These are phyloP conservation scores for Caenorhabditis imperialis DNA, from an alignment of 2,888 invertebrate genomes.

Conservation along the genomic window DNA sequence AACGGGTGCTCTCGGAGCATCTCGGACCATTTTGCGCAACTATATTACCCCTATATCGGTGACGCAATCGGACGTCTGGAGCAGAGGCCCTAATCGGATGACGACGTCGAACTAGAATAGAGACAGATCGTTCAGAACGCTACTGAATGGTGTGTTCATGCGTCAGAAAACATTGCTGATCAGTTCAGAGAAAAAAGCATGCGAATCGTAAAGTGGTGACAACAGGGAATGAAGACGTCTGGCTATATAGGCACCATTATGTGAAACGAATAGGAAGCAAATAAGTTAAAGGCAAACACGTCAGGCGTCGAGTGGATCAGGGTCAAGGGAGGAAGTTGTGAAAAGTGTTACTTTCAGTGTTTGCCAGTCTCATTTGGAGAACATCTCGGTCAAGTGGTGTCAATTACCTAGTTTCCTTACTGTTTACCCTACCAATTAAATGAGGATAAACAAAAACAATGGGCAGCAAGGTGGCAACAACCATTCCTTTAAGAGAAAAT, in stretches of 20 bases:
- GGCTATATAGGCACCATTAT: background rate
- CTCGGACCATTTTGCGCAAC: no score
- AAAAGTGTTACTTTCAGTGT: conserved; percentile 16
- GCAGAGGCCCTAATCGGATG: no score
- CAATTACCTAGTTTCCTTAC: conserved; percentile 7
- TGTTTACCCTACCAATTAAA: conserved; percentile 28
- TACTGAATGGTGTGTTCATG: no score
- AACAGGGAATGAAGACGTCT: background rate
- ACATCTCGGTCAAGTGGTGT: conserved; percentile 17
- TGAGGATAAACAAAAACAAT: background rate
- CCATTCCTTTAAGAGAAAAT: no score
- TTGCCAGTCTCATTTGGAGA: conserved; percentile 19
- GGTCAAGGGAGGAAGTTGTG: conserved; percentile 4
- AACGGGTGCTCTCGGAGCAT: no score
- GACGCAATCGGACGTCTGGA: no score
- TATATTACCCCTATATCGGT: no score
- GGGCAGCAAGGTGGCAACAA: no score
- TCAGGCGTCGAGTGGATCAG: conserved; percentile 19
- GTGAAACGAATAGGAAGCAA: conserved; percentile 6
- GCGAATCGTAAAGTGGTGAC: background rate
- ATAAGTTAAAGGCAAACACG: conserved; percentile 24
- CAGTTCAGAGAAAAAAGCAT: background rate
- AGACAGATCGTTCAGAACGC: no score
- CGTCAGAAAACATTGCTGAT: no score
- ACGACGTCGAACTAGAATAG: no score